These are phyloP conservation scores for Polyergus mexicanus DNA, from an alignment of 1,140 invertebrate genomes.

Conservation along the genomic window DNA sequence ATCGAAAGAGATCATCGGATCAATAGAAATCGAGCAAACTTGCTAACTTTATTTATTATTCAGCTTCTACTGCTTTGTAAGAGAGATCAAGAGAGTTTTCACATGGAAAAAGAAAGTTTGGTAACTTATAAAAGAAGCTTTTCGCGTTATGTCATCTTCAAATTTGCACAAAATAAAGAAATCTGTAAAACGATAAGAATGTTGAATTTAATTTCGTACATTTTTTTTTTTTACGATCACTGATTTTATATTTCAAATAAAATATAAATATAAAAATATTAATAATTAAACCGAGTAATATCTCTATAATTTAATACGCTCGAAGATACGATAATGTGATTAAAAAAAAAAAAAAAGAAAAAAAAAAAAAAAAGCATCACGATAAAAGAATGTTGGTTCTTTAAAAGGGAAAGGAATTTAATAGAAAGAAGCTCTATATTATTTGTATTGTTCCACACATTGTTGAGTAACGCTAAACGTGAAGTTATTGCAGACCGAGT, in stretches of 20 bases:
- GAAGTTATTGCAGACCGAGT: conserved; percentile 34
- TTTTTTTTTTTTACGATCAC: not conserved
- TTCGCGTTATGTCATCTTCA: not conserved
- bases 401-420: not conserved
- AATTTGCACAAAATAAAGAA: not conserved
- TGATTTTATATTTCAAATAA: not conserved
- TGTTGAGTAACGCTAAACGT: conserved; percentile 25
- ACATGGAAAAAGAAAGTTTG: not conserved
- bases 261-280: not conserved
- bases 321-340: not conserved
- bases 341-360: no score
- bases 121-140: conserved; percentile 4
- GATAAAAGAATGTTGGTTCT: not conserved
- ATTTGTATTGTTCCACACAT: conserved; percentile 8
- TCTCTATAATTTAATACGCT: not conserved
- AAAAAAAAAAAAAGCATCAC: no score
- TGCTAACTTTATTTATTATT: conserved; percentile 26
- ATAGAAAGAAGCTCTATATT: not conserved
- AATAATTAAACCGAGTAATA: not conserved
- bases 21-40: conserved; percentile 11
- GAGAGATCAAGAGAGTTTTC: conserved; percentile 28
- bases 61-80: not conserved
- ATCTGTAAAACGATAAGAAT: not conserved
- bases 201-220: not conserved
- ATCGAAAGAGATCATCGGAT: conserved; percentile 14